Evolutionary conservation across 2,888 invertebrate genomes (phyloP), one percentile per base, ranked within the genome.

Genomic region (Limnephilus lunatus): DNA sequence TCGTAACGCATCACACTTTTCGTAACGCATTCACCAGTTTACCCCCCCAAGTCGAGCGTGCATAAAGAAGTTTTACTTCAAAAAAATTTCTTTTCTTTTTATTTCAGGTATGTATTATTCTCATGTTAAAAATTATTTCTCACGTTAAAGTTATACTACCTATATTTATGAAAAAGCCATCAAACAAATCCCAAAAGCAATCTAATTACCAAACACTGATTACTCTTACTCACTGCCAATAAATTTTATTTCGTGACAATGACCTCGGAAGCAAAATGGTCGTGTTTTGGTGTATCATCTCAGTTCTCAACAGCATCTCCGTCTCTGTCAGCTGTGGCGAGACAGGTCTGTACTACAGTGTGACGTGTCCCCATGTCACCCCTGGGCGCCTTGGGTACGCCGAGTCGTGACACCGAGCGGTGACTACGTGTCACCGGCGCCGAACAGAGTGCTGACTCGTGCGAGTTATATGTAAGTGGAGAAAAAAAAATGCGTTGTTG

Each of bases 401-500:
- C 25, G 83, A 83, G 39, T 35, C 83, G 83, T 83, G 35, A 83
- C 83, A 32, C 83, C 9, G 83, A 19, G 83, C 48, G 86, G n/a
- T 39, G 85, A 85, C 85, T 85, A 31, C 19, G 39, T 35, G 44
- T 85, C 85, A 25, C 85, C 86, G 15, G 15, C 39, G 44, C 48
- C 44, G 12, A 11, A 32, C 86, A 25, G 48, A 30, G 85, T 44
- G 68, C 68, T 68, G 68, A 68, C 48, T 30, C 83, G 86, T 44
- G 83, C 81, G 4, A 25, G 68, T 68, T 68, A 68, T 25, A n/a
- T n/a, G n/a, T n/a, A 68, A 68, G 25, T 9, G 5, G 68, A 68
- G 7, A 68, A 68, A n/a, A 48, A 53, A 53, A 25, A 68, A 68
- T 68, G 25, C 9, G 68, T 9, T 68, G 25, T 19, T 68, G 68